A percentile compares a stretch with the other conserved stretches of the same genome.
Conservation (phyloP, 2,113 vertebrate genomes). For the Geothlypis trichas region DNA sequence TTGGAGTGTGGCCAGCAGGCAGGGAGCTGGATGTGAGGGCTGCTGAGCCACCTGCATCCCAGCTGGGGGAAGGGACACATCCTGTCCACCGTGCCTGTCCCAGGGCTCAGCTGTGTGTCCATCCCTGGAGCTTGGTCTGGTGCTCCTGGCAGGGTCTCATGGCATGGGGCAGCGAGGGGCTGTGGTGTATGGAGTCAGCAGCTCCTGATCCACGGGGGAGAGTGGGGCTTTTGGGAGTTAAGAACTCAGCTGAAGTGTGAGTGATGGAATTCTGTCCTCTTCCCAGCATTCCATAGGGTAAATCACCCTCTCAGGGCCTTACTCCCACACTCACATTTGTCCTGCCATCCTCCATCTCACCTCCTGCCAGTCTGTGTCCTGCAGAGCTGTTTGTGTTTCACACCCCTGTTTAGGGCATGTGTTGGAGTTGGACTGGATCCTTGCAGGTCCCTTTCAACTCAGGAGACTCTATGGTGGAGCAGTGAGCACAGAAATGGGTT, state of each 20-base stretch:
- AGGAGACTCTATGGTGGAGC: not conserved
- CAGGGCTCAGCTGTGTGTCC: not conserved
- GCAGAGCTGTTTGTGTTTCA: not conserved
- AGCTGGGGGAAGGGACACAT: not conserved
- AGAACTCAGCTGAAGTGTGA: not conserved
- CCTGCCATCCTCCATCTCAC: not conserved
- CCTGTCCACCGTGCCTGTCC: not conserved
- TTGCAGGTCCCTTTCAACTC: not conserved
- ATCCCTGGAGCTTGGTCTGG: not conserved
- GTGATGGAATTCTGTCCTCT: not conserved
- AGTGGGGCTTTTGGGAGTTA: not conserved
- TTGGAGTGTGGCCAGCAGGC: not conserved
- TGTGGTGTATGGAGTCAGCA: not conserved
- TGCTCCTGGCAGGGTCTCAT: not conserved
- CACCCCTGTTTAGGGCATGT: not conserved
- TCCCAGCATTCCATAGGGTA: accelerated
- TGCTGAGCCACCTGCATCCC: not conserved
- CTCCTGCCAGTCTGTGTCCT: not conserved
- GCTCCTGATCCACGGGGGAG: not conserved
- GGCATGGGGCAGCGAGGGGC: not conserved
- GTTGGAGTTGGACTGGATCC: accelerated
- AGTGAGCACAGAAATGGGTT: not conserved
- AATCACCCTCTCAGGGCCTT: not conserved
- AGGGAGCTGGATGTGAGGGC: accelerated
- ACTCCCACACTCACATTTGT: accelerated